Evolutionary conservation across 2,888 invertebrate genomes (phyloP).

Genomic region (Ypsolopha scabrella): DNA sequence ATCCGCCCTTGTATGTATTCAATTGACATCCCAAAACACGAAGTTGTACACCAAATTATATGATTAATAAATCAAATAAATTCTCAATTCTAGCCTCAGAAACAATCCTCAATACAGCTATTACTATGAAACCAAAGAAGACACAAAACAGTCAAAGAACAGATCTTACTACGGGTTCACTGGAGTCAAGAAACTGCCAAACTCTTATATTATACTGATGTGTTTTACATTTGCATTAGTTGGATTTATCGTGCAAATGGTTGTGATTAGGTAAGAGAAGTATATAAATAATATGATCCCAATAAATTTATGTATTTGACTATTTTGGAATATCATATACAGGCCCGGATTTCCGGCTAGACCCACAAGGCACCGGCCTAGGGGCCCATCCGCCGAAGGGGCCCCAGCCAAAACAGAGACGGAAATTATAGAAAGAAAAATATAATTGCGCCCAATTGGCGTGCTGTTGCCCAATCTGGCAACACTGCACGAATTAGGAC

Average conservation of each 20-base stretch:
- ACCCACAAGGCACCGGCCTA: no score
- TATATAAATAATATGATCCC: not conserved
- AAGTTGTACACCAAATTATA: no score
- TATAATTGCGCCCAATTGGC: no score
- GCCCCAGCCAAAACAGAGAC: no score
- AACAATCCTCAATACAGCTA: conserved; percentile 34
- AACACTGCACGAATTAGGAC: no score
- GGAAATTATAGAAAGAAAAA: no score
- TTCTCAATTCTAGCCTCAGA: conserved; percentile 26
- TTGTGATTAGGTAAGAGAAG: conserved; percentile 68
- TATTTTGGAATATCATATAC: no score
- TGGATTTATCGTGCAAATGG: conserved; percentile 71
- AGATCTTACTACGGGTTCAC: conserved; percentile 74
- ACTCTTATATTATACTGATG: conserved; percentile 69
- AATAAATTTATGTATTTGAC: conserved; percentile 1
- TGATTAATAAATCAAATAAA: not conserved
- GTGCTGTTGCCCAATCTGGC: no score
- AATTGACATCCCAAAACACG: no score
- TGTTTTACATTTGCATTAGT: conserved; percentile 69
- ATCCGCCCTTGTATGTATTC: no score
- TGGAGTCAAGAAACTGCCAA: conserved; percentile 72
- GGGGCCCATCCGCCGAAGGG: no score
- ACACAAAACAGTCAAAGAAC: conserved; percentile 10
- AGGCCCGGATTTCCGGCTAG: no score
- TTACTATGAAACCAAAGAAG: conserved; percentile 21